A percentile compares a stretch with the other conserved stretches of the same genome.
Conservation (phyloP, 2,113 vertebrate species). For the Plotosus lineatus region DNA sequence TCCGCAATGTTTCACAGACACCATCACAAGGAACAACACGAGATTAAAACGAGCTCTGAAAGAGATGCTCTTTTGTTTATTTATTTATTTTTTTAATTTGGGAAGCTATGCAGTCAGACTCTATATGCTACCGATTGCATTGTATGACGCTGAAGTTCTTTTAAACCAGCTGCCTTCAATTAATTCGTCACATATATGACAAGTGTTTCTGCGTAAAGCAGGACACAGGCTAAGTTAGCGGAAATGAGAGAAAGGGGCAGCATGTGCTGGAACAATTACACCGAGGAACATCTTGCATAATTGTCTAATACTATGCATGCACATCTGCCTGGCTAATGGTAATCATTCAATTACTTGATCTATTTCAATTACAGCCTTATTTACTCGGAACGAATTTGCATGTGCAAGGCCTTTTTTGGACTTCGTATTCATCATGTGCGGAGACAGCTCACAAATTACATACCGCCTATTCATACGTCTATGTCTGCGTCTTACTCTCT, state of each 20-base stretch:
- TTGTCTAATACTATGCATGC: slow-evolving; percentile 40
- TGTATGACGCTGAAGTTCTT: neutral
- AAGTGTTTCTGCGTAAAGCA: neutral
- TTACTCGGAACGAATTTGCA: slow-evolving; percentile 38
- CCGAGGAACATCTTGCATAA: slow-evolving; percentile 49
- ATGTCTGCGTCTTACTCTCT: neutral
- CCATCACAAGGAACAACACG: too few relatives aligned
- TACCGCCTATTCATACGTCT: slow-evolving; percentile 19
- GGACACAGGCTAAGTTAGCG: neutral
- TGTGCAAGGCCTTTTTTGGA: slow-evolving; percentile 27
- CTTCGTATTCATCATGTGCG: slow-evolving; percentile 22
- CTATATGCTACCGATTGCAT: neutral
- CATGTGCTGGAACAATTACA: slow-evolving; percentile 45
- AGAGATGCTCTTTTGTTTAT: neutral
- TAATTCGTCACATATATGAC: slow-evolving; percentile 16
- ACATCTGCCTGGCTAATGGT: slow-evolving; percentile 48
- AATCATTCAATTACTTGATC: slow-evolving; percentile 47
- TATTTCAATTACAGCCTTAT: slow-evolving; percentile 48
- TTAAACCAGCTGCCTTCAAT: neutral
- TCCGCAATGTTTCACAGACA: neutral
- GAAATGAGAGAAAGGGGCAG: slow-evolving; percentile 12
- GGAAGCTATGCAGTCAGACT: neutral
- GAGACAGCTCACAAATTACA: slow-evolving; percentile 26
- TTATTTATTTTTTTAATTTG: neutral
- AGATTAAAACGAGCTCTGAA: neutral